Percentiles rank a stretch among this genome's conserved stretches.
Conservation (phyloP, 2,797 vertebrate species). For the Odontamblyopus lacepedii region DNA sequence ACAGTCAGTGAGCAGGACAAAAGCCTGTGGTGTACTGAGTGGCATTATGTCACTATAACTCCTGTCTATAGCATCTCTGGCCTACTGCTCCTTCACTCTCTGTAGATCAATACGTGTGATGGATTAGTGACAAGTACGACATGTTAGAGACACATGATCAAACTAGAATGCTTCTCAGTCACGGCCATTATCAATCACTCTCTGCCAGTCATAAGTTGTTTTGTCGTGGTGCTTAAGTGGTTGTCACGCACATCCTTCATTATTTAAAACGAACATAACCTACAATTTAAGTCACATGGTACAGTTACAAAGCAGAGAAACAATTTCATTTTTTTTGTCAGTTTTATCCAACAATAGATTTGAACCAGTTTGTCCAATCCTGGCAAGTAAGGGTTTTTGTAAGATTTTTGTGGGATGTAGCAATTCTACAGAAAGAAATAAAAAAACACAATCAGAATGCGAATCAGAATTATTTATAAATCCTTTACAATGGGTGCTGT, state of each 20-base stretch:
- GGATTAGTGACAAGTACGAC: slow-evolving; percentile 65
- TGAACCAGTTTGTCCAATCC: no score
- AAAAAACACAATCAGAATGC: neutral
- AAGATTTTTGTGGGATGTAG: no score
- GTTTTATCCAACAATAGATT: no score
- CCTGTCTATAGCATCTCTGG: slow-evolving; percentile 34
- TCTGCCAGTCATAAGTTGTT: slow-evolving; percentile 51
- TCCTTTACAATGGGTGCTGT: no score
- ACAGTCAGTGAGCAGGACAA: slow-evolving; percentile 55
- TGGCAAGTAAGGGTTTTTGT: no score
- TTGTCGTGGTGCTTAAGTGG: slow-evolving; percentile 28
- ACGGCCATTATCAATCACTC: slow-evolving; percentile 56
- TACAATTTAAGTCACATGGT: neutral
- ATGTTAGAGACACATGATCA: slow-evolving; percentile 60
- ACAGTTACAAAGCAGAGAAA: neutral
- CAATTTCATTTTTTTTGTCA: neutral
- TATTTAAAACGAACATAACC: neutral
- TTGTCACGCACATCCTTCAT: slow-evolving; percentile 6
- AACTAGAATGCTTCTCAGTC: slow-evolving; percentile 62
- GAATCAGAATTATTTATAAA: no score
- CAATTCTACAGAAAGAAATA: neutral
- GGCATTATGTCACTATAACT: neutral
- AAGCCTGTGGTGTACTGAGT: slow-evolving; percentile 26
- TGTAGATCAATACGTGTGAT: slow-evolving; percentile 70
- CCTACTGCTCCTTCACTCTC: slow-evolving; percentile 48